phyloP scores from a whole-genome alignment of 2,797 vertebrate species.

The Gymnopithys bicolor region DNA sequence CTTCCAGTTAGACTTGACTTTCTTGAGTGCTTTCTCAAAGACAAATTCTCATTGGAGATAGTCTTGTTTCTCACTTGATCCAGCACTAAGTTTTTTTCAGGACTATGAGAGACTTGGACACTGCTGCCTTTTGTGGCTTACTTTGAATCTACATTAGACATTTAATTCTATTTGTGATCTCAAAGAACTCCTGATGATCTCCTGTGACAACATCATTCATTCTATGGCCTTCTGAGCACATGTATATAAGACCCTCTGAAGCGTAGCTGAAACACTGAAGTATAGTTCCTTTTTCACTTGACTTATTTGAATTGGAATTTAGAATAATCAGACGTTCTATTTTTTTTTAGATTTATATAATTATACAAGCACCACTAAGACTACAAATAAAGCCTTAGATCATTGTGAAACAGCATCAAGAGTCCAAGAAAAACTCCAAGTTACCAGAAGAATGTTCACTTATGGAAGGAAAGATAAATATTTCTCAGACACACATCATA shows the following conservation, averaged over 20 bases:
- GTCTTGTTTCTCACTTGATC: neutral
- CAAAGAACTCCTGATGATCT: neutral
- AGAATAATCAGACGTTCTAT: conserved; percentile 9
- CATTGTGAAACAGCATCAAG: conserved; percentile 42
- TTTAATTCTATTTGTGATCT: neutral
- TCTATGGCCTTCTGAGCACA: neutral
- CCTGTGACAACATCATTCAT: neutral
- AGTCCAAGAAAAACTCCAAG: conserved; percentile 59
- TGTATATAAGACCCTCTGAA: neutral
- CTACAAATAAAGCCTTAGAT: conserved; percentile 50
- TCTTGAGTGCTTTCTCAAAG: neutral
- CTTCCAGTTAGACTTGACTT: neutral
- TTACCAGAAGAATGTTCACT: conserved; percentile 54
- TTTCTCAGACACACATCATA: conserved; percentile 59
- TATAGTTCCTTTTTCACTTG: conserved; percentile 6
- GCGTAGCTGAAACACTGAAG: neutral
- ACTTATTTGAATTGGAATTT: conserved; percentile 41
- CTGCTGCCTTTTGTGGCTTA: neutral
- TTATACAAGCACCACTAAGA: conserved; percentile 45
- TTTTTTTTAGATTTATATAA: conserved; percentile 35
- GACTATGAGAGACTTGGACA: neutral
- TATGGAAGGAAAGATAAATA: conserved; percentile 54
- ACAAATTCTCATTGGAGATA: neutral
- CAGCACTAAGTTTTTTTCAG: neutral
- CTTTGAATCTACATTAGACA: neutral